These are phyloP conservation scores for Azorinus chamasolen DNA, from an alignment of 2,888 invertebrate genomes.

Conservation along the genomic window DNA sequence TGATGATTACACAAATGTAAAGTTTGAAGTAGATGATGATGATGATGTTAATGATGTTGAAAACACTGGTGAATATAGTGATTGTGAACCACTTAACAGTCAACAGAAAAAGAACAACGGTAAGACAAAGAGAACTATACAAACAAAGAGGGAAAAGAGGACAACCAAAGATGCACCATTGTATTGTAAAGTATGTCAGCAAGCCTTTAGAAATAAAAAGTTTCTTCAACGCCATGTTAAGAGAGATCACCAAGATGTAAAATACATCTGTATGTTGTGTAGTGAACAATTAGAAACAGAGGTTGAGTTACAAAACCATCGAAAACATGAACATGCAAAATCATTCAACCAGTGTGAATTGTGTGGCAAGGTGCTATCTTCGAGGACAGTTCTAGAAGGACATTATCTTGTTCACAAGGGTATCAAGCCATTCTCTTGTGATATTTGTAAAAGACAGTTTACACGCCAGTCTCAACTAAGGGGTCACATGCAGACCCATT, in stretches of 20 bases:
- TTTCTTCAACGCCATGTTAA: conserved; percentile 16
- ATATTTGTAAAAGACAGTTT: conserved; percentile 36
- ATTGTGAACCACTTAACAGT: too few relatives aligned
- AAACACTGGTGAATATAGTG: too few relatives aligned
- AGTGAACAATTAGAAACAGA: conserved; percentile 21
- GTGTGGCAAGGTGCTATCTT: conserved; percentile 38
- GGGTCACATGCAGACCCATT: conserved; percentile 49
- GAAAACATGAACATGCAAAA: conserved; percentile 14
- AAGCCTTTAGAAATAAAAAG: conserved; percentile 7
- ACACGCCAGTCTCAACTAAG: conserved; percentile 41
- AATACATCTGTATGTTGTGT: conserved; percentile 21
- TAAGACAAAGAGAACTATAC: neutral
- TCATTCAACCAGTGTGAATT: conserved; percentile 33
- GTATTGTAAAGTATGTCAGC: conserved; percentile 32
- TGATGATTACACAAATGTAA: too few relatives aligned
- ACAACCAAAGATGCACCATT: neutral
- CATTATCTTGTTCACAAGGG: conserved; percentile 46
- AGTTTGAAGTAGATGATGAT: too few relatives aligned
- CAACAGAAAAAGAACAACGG: too few relatives aligned
- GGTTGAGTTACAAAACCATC: conserved; percentile 14
- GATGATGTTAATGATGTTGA: too few relatives aligned
- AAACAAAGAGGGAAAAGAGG: neutral
- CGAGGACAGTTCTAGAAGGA: conserved; percentile 37
- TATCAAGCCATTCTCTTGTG: conserved; percentile 44
- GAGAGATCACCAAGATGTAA: conserved; percentile 21